Percentiles rank a stretch among this genome's conserved stretches.
Evolutionary conservation across 2,797 vertebrate species (phyloP).

Genomic region (Spea hammondii): DNA sequence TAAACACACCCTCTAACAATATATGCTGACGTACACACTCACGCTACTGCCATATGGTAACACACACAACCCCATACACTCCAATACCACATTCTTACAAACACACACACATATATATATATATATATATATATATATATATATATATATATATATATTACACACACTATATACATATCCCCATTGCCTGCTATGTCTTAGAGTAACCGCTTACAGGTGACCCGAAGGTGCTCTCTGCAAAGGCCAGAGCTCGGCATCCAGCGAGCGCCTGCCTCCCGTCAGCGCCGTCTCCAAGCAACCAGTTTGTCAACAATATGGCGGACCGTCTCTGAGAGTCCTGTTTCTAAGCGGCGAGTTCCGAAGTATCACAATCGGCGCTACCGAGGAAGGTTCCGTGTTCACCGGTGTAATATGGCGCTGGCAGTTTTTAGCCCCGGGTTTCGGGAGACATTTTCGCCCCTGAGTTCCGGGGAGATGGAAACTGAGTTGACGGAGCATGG

Average conservation of each 20-base stretch:
- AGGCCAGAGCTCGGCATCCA: background rate
- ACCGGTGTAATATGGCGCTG: slow-evolving; percentile 22
- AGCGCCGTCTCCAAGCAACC: slow-evolving; percentile 56
- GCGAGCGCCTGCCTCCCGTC: rapidly evolving
- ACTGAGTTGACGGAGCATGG: background rate
- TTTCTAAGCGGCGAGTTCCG: background rate
- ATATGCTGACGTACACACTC: too few relatives aligned
- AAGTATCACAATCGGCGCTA: background rate
- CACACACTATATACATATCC: too few relatives aligned
- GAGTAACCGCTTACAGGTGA: too few relatives aligned
- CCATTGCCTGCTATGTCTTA: too few relatives aligned
- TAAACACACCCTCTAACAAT: too few relatives aligned
- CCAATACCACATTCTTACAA: too few relatives aligned
- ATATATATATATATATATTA: too few relatives aligned
- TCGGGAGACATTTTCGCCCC: background rate
- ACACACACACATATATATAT: too few relatives aligned
- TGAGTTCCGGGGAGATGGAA: background rate
- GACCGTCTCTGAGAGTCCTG: rapidly evolving
- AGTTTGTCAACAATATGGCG: slow-evolving; percentile 59
- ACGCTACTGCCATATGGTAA: too few relatives aligned
- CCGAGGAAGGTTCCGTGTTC: background rate
- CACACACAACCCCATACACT: too few relatives aligned
- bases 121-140: too few relatives aligned
- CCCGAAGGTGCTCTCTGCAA: too few relatives aligned
- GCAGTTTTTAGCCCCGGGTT: background rate